These are phyloP conservation scores for Leuciscus idus DNA, from an alignment of 2,113 vertebrate genomes.

Conservation along the genomic window DNA sequence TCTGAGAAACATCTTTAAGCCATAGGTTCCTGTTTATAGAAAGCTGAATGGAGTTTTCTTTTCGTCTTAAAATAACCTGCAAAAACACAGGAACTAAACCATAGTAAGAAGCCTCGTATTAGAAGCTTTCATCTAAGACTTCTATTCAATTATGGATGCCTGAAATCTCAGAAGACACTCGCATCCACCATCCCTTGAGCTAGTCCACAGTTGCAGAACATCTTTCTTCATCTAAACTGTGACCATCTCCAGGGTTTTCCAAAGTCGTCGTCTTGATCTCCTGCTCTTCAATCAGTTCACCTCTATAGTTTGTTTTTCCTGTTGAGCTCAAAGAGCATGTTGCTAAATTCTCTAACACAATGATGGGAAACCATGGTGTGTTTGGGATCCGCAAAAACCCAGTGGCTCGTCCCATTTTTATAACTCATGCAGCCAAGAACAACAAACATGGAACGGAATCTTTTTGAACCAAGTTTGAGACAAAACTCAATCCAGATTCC, in stretches of 20 bases:
- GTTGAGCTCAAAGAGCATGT: slow-evolving; percentile 63
- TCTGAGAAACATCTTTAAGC: slow-evolving; percentile 56
- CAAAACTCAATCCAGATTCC: slow-evolving; percentile 52
- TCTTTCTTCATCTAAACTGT: not conserved
- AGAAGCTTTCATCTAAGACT: slow-evolving; percentile 32
- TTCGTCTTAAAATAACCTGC: slow-evolving; percentile 53
- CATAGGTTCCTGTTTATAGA: slow-evolving; percentile 70
- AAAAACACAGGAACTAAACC: slow-evolving; percentile 49
- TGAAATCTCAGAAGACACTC: slow-evolving; percentile 11
- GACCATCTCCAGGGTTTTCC: not conserved
- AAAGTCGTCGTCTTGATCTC: not conserved
- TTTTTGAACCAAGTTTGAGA: slow-evolving; percentile 63
- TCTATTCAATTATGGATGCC: not conserved
- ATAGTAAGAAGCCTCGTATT: slow-evolving; percentile 36
- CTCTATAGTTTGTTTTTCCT: slow-evolving; percentile 48
- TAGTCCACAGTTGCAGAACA: not conserved
- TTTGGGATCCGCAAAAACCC: slow-evolving; percentile 26
- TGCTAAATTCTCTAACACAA: slow-evolving; percentile 70
- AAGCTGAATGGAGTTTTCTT: slow-evolving; percentile 39
- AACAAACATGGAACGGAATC: slow-evolving; percentile 70
- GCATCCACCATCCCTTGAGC: not conserved
- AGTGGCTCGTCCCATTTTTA: slow-evolving; percentile 27
- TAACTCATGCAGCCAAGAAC: slow-evolving; percentile 63
- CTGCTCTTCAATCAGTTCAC: slow-evolving; percentile 21
- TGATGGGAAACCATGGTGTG: slow-evolving; percentile 67